A percentile compares a stretch with the other conserved stretches of the same genome.
phyloP scores from a whole-genome alignment of 2,113 vertebrate species.

The Toxotes jaculatrix region DNA sequence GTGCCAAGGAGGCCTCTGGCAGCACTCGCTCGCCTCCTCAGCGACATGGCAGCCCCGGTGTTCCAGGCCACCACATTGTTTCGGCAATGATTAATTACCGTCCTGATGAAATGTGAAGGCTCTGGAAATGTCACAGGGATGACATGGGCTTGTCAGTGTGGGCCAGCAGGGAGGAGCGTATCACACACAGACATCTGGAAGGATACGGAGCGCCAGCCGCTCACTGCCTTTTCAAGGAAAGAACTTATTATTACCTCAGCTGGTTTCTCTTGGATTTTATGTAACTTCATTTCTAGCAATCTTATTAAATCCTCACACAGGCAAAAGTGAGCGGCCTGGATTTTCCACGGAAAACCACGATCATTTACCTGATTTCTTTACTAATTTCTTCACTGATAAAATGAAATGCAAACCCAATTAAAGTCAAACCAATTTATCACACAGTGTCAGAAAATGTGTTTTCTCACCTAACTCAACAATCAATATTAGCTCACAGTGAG shows the following conservation, averaged over 20 bases:
- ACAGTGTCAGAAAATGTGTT: constrained; percentile 13
- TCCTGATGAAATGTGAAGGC: constrained; percentile 82
- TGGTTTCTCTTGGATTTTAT: constrained; percentile 12
- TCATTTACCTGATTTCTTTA: not conserved
- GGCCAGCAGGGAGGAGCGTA: constrained; percentile 59
- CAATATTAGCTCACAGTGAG: constrained; percentile 24
- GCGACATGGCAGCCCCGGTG: constrained; percentile 51
- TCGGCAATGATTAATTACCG: constrained; percentile 83
- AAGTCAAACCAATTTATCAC: constrained; percentile 36
- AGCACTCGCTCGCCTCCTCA: constrained; percentile 48
- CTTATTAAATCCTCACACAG: constrained; percentile 1
- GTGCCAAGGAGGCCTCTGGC: constrained; percentile 62
- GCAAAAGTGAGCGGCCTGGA: constrained; percentile 1
- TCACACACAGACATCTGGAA: constrained; percentile 73
- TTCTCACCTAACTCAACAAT: constrained; percentile 39
- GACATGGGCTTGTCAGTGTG: constrained; percentile 75
- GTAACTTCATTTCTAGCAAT: constrained; percentile 5
- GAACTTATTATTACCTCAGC: constrained; percentile 34
- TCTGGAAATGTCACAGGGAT: constrained; percentile 81
- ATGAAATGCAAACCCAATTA: constrained; percentile 31
- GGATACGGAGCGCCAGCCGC: constrained; percentile 43
- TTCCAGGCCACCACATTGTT: constrained; percentile 75
- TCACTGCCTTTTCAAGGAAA: constrained; percentile 51
- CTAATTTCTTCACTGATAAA: not conserved
- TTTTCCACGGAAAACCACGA: not conserved